Conservation (phyloP, 1,140 invertebrate species). For the Zaprionus kolodkinae region DNA sequence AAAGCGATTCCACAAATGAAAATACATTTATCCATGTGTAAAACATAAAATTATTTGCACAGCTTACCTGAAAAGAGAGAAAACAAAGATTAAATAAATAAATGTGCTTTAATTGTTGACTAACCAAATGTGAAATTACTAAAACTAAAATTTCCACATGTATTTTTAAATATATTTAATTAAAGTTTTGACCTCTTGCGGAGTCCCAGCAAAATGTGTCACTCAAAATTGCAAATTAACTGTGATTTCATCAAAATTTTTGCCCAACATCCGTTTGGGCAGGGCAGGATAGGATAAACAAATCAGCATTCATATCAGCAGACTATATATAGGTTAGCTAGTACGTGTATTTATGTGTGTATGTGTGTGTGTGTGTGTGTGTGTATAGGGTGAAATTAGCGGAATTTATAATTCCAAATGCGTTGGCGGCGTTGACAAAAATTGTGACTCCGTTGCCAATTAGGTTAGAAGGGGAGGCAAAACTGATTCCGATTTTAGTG, state of each 20-base stretch:
- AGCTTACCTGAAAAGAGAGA: not conserved
- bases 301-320: not conserved
- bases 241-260: conserved; percentile 11
- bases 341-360: not conserved
- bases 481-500: conserved; percentile 41
- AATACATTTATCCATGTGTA: too few relatives aligned
- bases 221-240: conserved; percentile 8
- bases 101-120: not conserved
- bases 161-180: conserved; percentile 1
- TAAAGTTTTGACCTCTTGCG: not conserved
- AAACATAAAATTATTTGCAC: too few relatives aligned
- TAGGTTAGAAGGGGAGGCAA: conserved; percentile 32
- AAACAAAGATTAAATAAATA: not conserved
- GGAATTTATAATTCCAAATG: conserved; percentile 47
- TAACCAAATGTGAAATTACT: too few relatives aligned
- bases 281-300: not conserved
- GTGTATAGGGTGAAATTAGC: not conserved
- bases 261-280: not conserved
- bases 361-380: not conserved
- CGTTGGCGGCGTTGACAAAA: conserved; percentile 26
- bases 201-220: not conserved
- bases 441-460: conserved; percentile 70
- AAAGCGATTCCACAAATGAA: too few relatives aligned
- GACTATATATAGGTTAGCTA: not conserved
- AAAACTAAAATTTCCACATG: not conserved